These are phyloP conservation scores for Scrobipalpa atriplicella DNA, from an alignment of 2,888 invertebrate genomes.

Conservation along the genomic window DNA sequence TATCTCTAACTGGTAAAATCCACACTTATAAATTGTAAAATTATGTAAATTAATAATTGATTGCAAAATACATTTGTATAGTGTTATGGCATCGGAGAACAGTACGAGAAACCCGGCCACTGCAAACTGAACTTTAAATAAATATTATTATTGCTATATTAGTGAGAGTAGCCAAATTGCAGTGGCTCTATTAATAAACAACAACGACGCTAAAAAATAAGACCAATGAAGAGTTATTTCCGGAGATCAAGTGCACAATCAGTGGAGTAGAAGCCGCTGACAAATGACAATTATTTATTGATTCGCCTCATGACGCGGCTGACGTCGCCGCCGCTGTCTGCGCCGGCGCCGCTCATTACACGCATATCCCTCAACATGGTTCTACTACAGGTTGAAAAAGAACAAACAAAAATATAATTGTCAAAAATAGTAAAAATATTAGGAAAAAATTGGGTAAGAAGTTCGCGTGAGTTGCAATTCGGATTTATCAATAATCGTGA, in stretches of 20 bases:
- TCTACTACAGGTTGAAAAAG: background rate
- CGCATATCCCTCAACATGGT: conserved; percentile 11
- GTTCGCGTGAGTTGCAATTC: background rate
- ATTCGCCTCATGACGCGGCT: conserved; percentile 49
- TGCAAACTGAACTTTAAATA: too few relatives aligned
- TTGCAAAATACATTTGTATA: too few relatives aligned
- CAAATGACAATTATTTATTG: conserved; percentile 47
- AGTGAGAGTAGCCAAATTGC: background rate
- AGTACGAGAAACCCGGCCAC: too few relatives aligned
- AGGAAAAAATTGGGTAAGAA: background rate
- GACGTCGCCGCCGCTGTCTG: conserved; percentile 32
- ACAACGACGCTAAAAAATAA: background rate
- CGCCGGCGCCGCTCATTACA: conserved; percentile 3
- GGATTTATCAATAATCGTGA: conserved; percentile 8
- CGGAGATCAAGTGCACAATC: conserved; percentile 24
- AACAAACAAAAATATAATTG: background rate
- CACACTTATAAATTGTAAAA: too few relatives aligned
- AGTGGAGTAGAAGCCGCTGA: background rate
- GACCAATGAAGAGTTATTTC: background rate
- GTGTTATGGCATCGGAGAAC: too few relatives aligned
- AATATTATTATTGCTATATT: too few relatives aligned
- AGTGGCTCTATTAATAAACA: background rate
- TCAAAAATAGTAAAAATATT: background rate
- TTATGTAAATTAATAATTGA: too few relatives aligned
- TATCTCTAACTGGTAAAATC: too few relatives aligned